Conservation (phyloP, 2,888 invertebrate species). For the Hemistola chrysoprasaria region DNA sequence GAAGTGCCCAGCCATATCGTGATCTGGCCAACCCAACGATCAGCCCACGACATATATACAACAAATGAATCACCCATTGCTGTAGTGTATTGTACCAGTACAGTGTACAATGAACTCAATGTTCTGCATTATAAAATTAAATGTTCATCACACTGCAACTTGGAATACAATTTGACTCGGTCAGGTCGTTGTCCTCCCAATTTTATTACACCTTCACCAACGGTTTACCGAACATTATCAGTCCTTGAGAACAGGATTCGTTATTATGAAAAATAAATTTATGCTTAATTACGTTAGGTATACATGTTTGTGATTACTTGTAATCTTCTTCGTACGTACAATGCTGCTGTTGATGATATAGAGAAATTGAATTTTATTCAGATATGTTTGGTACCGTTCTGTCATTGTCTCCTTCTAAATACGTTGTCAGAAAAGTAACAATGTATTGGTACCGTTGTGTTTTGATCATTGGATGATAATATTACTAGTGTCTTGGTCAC, state of each 20-base stretch:
- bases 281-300: slow-evolving; percentile 18
- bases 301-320: no score
- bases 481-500: slow-evolving; percentile 16
- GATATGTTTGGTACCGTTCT: slow-evolving; percentile 26
- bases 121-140: slow-evolving; percentile 68
- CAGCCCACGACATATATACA: no score
- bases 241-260: slow-evolving; percentile 72
- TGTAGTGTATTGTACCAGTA: no score
- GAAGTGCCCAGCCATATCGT: no score
- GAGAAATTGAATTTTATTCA: slow-evolving; percentile 17
- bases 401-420: slow-evolving; percentile 30
- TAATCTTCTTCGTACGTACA: slow-evolving; percentile 2
- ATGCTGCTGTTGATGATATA: slow-evolving; percentile 4
- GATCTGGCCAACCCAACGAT: no score
- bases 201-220: slow-evolving; percentile 70
- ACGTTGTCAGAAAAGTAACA: slow-evolving; percentile 26
- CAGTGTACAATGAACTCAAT: slow-evolving; percentile 58
- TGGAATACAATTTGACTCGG: slow-evolving; percentile 69
- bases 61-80: slow-evolving; percentile 56
- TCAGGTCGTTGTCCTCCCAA: slow-evolving; percentile 74
- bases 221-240: slow-evolving; percentile 68
- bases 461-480: slow-evolving; percentile 20
- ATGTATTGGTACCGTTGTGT: slow-evolving; percentile 26
- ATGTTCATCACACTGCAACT: slow-evolving; percentile 62
- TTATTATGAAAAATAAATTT: slow-evolving; percentile 34